phyloP scores from a whole-genome alignment of 2,888 invertebrate genomes.

The Apoda limacodes region DNA sequence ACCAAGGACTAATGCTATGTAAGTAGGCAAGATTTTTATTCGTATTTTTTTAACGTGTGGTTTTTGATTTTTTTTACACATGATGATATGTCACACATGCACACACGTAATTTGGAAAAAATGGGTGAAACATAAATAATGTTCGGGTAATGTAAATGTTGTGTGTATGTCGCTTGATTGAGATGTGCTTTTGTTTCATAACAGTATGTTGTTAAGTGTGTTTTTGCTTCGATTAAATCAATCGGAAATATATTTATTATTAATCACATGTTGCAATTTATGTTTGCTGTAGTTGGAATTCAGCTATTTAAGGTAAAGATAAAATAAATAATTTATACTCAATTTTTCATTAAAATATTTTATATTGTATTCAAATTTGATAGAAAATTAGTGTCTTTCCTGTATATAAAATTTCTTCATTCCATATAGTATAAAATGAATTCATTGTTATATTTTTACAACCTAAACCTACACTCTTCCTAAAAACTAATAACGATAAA shows the following conservation, averaged over 20 bases:
- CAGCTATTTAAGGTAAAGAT: slow-evolving; percentile 95
- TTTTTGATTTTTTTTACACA: slow-evolving; percentile 35
- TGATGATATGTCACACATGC: slow-evolving; percentile 33
- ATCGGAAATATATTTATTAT: slow-evolving; percentile 99
- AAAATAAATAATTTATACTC: no score
- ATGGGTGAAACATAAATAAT: slow-evolving; percentile 34
- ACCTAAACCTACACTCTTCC: no score
- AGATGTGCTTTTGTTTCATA: slow-evolving; percentile 24
- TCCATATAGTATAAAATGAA: no score
- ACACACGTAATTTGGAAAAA: slow-evolving; percentile 37
- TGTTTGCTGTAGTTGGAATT: slow-evolving; percentile 99
- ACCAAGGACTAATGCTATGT: slow-evolving; percentile 48
- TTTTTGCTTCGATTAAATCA: slow-evolving; percentile 96
- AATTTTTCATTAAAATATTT: no score
- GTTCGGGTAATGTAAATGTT: slow-evolving; percentile 42
- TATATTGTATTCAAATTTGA: no score
- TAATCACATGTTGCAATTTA: slow-evolving; percentile 99
- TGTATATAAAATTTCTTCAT: no score
- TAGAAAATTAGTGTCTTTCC: no score
- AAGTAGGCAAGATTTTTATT: slow-evolving; percentile 34
- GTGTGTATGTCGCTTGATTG: slow-evolving; percentile 23
- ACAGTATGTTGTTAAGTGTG: slow-evolving; percentile 99
- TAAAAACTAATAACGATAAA: no score
- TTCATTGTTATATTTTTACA: no score
- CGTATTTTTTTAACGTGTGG: slow-evolving; percentile 28